phyloP scores from a whole-genome alignment of 2,797 vertebrate species.

The Xyrichtys novacula region DNA sequence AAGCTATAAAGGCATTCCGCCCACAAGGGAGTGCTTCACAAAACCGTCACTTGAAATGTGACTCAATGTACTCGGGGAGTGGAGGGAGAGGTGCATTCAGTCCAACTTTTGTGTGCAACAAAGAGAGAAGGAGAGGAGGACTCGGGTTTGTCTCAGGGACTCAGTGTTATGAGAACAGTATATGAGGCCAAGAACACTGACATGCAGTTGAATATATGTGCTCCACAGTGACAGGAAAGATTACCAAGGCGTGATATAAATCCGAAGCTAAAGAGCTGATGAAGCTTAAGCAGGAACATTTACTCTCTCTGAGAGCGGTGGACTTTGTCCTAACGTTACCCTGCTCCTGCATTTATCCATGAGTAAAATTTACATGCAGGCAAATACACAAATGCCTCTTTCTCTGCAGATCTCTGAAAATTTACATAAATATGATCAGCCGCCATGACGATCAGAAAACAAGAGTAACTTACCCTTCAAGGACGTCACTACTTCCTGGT shows the following conservation, averaged over 20 bases:
- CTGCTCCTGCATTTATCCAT: constrained; percentile 20
- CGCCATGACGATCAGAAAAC: constrained; percentile 35
- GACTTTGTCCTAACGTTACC: constrained; percentile 6
- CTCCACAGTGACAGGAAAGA: constrained; percentile 34
- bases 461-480: constrained; percentile 82
- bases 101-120: constrained; percentile 73
- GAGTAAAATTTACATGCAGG: constrained; percentile 28
- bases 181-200: constrained; percentile 25
- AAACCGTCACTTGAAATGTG: constrained; percentile 79
- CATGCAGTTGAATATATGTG: constrained; percentile 36
- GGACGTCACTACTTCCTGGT: constrained; percentile 82
- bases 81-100: constrained; percentile 75
- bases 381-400: constrained; percentile 16
- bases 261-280: constrained; percentile 1
- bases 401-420: background rate
- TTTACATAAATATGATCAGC: constrained; percentile 52
- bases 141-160: constrained; percentile 57
- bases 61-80: constrained; percentile 65
- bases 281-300: background rate
- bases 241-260: constrained; percentile 14
- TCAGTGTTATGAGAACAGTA: constrained; percentile 56
- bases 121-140: constrained; percentile 50
- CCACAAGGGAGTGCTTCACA: constrained; percentile 75
- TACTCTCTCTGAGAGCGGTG: constrained; percentile 20
- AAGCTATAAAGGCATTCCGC: constrained; percentile 62